A percentile compares a stretch with the other conserved stretches of the same genome.
These are phyloP conservation scores for Leuciscus idus DNA, from an alignment of 2,113 vertebrate species.

Conservation along the genomic window DNA sequence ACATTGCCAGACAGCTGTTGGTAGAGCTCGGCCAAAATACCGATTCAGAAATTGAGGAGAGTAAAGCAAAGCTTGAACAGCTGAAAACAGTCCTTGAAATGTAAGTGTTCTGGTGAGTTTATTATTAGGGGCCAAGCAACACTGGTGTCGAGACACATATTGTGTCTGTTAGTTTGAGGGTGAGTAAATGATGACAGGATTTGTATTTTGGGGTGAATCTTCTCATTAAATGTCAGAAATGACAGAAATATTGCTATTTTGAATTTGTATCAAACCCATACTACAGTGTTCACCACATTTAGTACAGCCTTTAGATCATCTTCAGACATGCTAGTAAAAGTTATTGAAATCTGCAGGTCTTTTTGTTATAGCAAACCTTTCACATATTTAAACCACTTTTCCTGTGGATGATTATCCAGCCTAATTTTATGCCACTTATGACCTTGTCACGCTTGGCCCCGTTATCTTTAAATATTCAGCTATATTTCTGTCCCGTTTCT, in stretches of 20 bases:
- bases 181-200: neutral
- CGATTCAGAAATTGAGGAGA: conserved; percentile 92
- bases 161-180: neutral
- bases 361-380: too few species aligned
- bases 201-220: neutral
- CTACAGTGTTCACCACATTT: neutral
- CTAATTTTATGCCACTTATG: neutral
- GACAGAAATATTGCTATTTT: neutral
- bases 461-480: neutral
- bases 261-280: neutral
- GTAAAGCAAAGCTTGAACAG: conserved; percentile 90
- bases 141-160: neutral
- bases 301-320: neutral
- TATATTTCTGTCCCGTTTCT: too few species aligned
- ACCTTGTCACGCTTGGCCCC: neutral
- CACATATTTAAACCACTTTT: neutral
- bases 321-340: neutral
- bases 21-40: conserved; percentile 87
- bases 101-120: conserved; percentile 68
- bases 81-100: conserved; percentile 91
- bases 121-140: neutral
- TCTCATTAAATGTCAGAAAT: neutral
- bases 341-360: too few species aligned
- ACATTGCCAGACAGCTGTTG: conserved; percentile 87
- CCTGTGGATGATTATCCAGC: neutral